Percentiles rank a stretch among this genome's conserved stretches.
Evolutionary conservation across 2,113 vertebrate species (phyloP).

Genomic region (Pithys albifrons): DNA sequence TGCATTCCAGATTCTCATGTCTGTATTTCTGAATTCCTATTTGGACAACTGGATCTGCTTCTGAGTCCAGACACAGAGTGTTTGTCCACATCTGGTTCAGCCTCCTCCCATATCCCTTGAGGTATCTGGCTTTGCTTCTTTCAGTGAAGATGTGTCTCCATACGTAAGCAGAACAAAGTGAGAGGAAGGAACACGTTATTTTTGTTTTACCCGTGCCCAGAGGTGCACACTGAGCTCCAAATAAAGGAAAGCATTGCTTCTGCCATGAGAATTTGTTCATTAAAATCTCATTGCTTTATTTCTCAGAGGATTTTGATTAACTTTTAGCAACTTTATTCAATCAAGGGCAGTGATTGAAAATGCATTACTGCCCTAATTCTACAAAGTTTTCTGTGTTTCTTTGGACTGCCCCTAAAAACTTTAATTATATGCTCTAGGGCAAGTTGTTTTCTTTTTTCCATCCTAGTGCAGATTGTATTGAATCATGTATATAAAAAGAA

Average conservation of each 20-base stretch:
- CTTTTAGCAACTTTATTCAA: slow-evolving; percentile 21
- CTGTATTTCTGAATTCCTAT: neutral
- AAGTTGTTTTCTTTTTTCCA: neutral
- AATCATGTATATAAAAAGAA: neutral
- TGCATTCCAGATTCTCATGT: neutral
- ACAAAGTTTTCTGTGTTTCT: neutral
- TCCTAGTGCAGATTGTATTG: neutral
- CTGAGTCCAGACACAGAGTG: neutral
- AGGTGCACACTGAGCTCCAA: neutral
- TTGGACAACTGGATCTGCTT: neutral
- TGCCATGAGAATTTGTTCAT: slow-evolving; percentile 50
- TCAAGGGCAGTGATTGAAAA: slow-evolving; percentile 19
- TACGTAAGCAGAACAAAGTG: neutral
- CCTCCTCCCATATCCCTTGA: neutral
- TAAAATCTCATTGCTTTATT: slow-evolving; percentile 59
- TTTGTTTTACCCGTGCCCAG: slow-evolving; percentile 2
- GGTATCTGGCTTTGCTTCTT: neutral
- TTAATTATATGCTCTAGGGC: neutral
- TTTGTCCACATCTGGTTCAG: neutral
- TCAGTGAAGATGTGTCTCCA: neutral
- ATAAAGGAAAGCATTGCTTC: neutral
- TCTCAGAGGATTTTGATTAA: slow-evolving; percentile 61
- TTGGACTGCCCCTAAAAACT: neutral
- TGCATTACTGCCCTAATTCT: slow-evolving; percentile 28
- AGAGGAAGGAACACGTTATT: neutral